Evolutionary conservation across 2,113 vertebrate species (phyloP), one percentile per base, ranked within the genome.

Genomic region (Urocitellus parryii): DNA sequence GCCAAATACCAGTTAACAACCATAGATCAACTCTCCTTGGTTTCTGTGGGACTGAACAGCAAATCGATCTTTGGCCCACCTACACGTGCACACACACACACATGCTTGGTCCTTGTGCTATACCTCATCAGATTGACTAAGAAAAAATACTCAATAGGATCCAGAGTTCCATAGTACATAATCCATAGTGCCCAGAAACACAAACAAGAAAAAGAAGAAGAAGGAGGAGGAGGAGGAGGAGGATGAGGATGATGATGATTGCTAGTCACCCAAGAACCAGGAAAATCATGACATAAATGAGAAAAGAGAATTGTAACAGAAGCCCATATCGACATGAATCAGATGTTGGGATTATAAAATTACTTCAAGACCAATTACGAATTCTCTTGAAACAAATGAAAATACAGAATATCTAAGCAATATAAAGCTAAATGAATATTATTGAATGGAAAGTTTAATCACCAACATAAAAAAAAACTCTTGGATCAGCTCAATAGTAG

Each of bases 401-500:
- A 82, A 77, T 24, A 84, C 18, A 93, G 20, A 82, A 93, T 73
- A 77, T 51, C 82, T 85, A 65, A 53, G 24, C 34, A 91, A 78
- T 73, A 51, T 25, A 90, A 73, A 94, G 70, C 24, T 51, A 77
- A 93, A 42, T 82, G 53, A 29, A 78, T 96, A 48, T 76, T 84
- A 78, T 61, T 48, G 67, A 93, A 77, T 79, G 45, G 77, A 94
- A 78, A 73, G 76, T 92, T 27, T 2, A 63, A 17, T 73, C 70
- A 78, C 42, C 61, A 86, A 94, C 82, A 93, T 80, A 39, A 83
- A 80, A 83, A 80, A 80, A 94, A 48, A 14, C 58, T 90, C 63
- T n/a, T 84, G 65, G 45, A 90, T 82, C 39, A 76, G 42, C 20
- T 91, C 48, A 80, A 0, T 32, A 70, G 32, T 8, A 78, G 39